Evolutionary conservation across 2,888 invertebrate species (phyloP).

Genomic region (Maniola hyperantus): DNA sequence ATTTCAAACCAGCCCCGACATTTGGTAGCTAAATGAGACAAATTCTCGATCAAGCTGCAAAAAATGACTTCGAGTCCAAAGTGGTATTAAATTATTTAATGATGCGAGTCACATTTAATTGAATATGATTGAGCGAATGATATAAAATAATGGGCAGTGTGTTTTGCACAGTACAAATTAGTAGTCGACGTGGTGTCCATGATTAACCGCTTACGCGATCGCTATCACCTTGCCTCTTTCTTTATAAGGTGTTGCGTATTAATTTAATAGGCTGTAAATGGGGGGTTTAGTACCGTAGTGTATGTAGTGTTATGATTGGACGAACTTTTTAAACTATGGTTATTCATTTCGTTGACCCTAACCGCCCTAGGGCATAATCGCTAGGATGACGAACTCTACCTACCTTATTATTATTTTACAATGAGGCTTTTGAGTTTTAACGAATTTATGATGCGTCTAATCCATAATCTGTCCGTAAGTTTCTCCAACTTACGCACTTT

Average conservation of each 20-base stretch:
- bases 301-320: slow-evolving; percentile 9
- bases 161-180: slow-evolving; percentile 27
- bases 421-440: too few relatives aligned
- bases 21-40: slow-evolving; percentile 16
- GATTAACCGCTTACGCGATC: slow-evolving; percentile 20
- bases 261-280: slow-evolving; percentile 12
- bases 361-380: too few relatives aligned
- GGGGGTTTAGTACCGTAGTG: slow-evolving; percentile 4
- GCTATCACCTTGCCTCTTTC: slow-evolving; percentile 19
- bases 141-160: slow-evolving; percentile 20
- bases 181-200: slow-evolving; percentile 20
- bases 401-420: too few relatives aligned
- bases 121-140: slow-evolving; percentile 16
- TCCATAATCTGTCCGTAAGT: too few relatives aligned
- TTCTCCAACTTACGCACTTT: too few relatives aligned
- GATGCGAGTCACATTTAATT: slow-evolving; percentile 21
- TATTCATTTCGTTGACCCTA: background rate
- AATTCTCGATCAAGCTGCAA: slow-evolving; percentile 4
- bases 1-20: background rate
- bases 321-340: background rate
- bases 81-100: slow-evolving; percentile 22
- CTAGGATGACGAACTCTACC: background rate
- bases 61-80: slow-evolving; percentile 10
- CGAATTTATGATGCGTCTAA: too few relatives aligned
- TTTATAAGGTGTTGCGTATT: slow-evolving; percentile 22